A percentile compares a stretch with the other conserved stretches of the same genome.
Evolutionary conservation across 64 coral and sea anemone genomes (phyloP).

Genomic region (Stichodactyla helianthus): DNA sequence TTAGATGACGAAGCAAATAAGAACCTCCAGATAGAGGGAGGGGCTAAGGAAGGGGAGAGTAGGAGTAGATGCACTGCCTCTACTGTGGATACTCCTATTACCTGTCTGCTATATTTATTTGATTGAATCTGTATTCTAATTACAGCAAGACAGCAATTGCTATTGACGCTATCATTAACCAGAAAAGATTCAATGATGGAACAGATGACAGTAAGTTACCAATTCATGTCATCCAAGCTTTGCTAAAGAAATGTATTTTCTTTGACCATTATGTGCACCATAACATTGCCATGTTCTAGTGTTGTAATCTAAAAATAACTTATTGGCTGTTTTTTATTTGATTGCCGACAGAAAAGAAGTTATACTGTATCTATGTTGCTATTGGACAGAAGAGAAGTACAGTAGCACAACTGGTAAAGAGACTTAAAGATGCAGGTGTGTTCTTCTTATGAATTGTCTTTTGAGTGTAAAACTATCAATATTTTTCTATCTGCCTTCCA

Average conservation of each 20-base stretch:
- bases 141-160: conserved; percentile 98
- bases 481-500: not conserved
- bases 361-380: conserved; percentile 98
- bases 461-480: not conserved
- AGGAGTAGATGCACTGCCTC: too few species aligned
- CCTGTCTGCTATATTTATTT: not conserved
- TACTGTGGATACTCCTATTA: too few species aligned
- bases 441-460: not conserved
- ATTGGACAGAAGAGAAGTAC: conserved; percentile 99
- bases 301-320: not conserved
- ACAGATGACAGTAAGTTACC: conserved; percentile 89
- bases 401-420: conserved; percentile 96
- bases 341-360: conserved; percentile 76
- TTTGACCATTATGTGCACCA: too few species aligned
- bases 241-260: too few species aligned
- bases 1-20: too few species aligned
- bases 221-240: not conserved
- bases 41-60: too few species aligned
- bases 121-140: not conserved
- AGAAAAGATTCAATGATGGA: conserved; percentile 98
- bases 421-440: conserved; percentile 87
- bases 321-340: not conserved
- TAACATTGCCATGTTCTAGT: too few species aligned
- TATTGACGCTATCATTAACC: conserved; percentile 99
- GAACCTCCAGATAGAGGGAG: too few species aligned